Evolutionary conservation across 1,140 invertebrate species (phyloP).

Genomic region (Onthophagus taurus): DNA sequence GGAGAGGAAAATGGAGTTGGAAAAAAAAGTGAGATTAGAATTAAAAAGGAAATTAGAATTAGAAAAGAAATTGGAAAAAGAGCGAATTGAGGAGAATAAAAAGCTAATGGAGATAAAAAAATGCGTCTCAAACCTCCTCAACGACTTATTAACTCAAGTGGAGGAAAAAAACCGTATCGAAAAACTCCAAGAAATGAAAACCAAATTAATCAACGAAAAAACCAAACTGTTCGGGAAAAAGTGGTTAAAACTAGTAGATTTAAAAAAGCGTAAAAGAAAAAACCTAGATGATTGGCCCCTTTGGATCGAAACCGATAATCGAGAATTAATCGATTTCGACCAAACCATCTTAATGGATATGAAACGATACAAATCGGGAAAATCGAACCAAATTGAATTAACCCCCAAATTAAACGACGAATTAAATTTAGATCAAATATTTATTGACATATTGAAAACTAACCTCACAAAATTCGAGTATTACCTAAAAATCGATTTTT

Average conservation of each 20-base stretch:
- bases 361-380: slow-evolving; percentile 43
- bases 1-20: slow-evolving; percentile 10
- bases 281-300: slow-evolving; percentile 50
- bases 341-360: slow-evolving; percentile 44
- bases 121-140: background rate
- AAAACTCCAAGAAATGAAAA: slow-evolving; percentile 29
- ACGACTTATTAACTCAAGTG: slow-evolving; percentile 20
- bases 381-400: slow-evolving; percentile 36
- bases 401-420: slow-evolving; percentile 32
- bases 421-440: slow-evolving; percentile 41
- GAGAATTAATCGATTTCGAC: slow-evolving; percentile 42
- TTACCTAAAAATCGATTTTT: slow-evolving; percentile 46
- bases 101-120: background rate
- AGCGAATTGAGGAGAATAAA: slow-evolving; percentile 33
- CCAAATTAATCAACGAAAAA: slow-evolving; percentile 19
- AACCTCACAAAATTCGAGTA: slow-evolving; percentile 37
- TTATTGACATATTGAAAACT: slow-evolving; percentile 39
- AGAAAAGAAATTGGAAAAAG: slow-evolving; percentile 39
- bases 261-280: slow-evolving; percentile 36
- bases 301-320: slow-evolving; percentile 47
- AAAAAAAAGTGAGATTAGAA: slow-evolving; percentile 19
- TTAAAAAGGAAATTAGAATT: slow-evolving; percentile 22
- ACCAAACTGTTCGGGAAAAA: slow-evolving; percentile 35
- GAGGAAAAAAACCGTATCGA: slow-evolving; percentile 34
- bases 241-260: slow-evolving; percentile 37